Evolutionary conservation across 2,888 invertebrate species (phyloP).

Genomic region (Dendrolimus houi): DNA sequence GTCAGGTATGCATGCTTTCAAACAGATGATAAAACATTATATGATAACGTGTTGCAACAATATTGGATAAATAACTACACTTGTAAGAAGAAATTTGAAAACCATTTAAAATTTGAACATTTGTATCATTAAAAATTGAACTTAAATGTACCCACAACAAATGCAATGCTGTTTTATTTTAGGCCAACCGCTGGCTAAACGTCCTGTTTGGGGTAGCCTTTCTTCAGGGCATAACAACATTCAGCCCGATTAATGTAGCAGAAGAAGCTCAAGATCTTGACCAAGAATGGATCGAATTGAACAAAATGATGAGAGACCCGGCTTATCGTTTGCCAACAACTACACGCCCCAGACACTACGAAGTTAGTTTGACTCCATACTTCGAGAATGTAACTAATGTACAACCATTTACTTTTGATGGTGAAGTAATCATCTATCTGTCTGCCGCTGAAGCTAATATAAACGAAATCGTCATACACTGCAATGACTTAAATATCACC

Average conservation of each 20-base stretch:
- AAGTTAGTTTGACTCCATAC: slow-evolving; percentile 67
- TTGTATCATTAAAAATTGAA: no score
- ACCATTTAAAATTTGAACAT: no score
- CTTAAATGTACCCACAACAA: no score
- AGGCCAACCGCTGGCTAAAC: slow-evolving; percentile 44
- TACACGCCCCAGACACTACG: slow-evolving; percentile 71
- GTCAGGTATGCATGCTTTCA: no score
- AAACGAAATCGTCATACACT: slow-evolving; percentile 50
- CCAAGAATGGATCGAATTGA: slow-evolving; percentile 45
- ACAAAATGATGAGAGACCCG: slow-evolving; percentile 31
- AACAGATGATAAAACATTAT: no score
- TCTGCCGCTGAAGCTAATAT: slow-evolving; percentile 23
- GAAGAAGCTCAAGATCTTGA: slow-evolving; percentile 21
- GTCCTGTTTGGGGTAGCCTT: slow-evolving; percentile 38
- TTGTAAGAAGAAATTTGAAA: no score
- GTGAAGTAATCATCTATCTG: slow-evolving; percentile 47
- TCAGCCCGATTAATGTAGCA: slow-evolving; percentile 44
- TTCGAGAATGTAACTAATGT: slow-evolving; percentile 33
- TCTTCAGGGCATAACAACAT: slow-evolving; percentile 34
- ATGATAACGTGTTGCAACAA: no score
- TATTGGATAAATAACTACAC: no score
- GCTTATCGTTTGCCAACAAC: slow-evolving; percentile 61
- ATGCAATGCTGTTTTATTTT: slow-evolving; percentile 9
- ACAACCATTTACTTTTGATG: slow-evolving; percentile 53
- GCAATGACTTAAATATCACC: slow-evolving; percentile 48